Conservation (phyloP, 1,140 invertebrate species). For the Leptoteleia sp. region DNA sequence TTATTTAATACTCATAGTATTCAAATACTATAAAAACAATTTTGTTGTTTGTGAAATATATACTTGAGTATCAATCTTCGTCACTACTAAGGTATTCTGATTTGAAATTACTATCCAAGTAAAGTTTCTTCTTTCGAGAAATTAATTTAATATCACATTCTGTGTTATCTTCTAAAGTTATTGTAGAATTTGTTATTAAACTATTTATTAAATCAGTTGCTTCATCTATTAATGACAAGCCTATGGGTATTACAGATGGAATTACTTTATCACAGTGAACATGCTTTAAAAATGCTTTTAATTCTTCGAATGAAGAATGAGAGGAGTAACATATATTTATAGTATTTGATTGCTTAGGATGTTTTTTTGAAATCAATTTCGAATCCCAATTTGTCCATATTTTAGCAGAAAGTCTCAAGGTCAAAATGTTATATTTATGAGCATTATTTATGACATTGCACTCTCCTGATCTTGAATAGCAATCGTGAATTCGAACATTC, state of each 20-base stretch:
- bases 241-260: slow-evolving; percentile 79
- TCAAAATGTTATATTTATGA: slow-evolving; percentile 68
- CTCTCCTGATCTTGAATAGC: slow-evolving; percentile 64
- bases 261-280: slow-evolving; percentile 81
- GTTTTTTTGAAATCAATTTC: slow-evolving; percentile 69
- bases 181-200: slow-evolving; percentile 36
- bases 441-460: slow-evolving; percentile 30
- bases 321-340: slow-evolving; percentile 84
- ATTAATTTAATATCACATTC: slow-evolving; percentile 21
- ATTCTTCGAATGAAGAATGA: slow-evolving; percentile 84
- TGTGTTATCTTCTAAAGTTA: no score
- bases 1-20: no score
- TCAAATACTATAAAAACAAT: no score
- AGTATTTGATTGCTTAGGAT: slow-evolving; percentile 62
- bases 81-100: slow-evolving; percentile 68
- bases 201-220: slow-evolving; percentile 57
- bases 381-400: slow-evolving; percentile 79
- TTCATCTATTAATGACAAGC: slow-evolving; percentile 5
- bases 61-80: slow-evolving; percentile 43
- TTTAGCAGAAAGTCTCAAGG: slow-evolving; percentile 81
- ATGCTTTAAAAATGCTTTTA: slow-evolving; percentile 81
- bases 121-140: slow-evolving; percentile 27
- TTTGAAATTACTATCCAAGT: slow-evolving; percentile 44
- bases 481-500: slow-evolving; percentile 78
- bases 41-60: no score